Percentiles rank a stretch among this genome's conserved stretches.
These are phyloP conservation scores for Antennarius maculatus DNA, from an alignment of 2,797 vertebrate species.

Conservation along the genomic window DNA sequence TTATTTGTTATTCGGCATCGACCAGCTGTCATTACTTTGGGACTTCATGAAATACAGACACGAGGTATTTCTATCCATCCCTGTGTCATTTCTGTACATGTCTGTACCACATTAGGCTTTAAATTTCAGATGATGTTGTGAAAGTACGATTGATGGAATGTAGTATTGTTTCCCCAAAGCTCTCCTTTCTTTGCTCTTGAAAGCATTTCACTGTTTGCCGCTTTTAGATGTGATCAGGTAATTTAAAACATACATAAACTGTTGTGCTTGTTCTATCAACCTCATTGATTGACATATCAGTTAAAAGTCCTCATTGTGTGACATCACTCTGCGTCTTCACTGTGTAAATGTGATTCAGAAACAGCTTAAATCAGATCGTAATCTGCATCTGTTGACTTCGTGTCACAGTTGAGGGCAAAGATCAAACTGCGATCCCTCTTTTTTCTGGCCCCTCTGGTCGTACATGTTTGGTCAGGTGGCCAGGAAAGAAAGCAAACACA, in stretches of 20 bases:
- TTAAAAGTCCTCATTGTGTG: background rate
- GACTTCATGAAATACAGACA: conserved; percentile 50
- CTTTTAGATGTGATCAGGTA: background rate
- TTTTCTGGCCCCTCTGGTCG: conserved; percentile 54
- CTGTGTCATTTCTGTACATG: conserved; percentile 15
- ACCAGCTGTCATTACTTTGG: conserved; percentile 52
- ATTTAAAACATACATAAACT: too few species aligned
- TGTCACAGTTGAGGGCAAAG: conserved; percentile 63
- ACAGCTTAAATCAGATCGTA: conserved; percentile 44
- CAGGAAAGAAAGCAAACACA: conserved; percentile 59
- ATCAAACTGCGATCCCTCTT: conserved; percentile 63
- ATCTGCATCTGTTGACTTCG: conserved; percentile 69
- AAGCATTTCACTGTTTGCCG: conserved; percentile 4
- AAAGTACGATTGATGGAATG: background rate
- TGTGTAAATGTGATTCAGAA: conserved; percentile 43
- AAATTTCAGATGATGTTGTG: conserved; percentile 15
- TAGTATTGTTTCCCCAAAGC: conserved; percentile 12
- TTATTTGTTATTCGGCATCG: conserved; percentile 56
- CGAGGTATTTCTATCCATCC: conserved; percentile 37
- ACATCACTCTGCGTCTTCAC: conserved; percentile 19
- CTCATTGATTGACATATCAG: background rate
- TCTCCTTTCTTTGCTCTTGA: conserved; percentile 3
- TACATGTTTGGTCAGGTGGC: conserved; percentile 79
- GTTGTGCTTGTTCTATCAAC: too few species aligned
- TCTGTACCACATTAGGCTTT: conserved; percentile 23